Evolutionary conservation across 53 echinoderm and acorn worm genomes (phyloP), one percentile per base, ranked within the genome.

Genomic region (Arbacia lixula): DNA sequence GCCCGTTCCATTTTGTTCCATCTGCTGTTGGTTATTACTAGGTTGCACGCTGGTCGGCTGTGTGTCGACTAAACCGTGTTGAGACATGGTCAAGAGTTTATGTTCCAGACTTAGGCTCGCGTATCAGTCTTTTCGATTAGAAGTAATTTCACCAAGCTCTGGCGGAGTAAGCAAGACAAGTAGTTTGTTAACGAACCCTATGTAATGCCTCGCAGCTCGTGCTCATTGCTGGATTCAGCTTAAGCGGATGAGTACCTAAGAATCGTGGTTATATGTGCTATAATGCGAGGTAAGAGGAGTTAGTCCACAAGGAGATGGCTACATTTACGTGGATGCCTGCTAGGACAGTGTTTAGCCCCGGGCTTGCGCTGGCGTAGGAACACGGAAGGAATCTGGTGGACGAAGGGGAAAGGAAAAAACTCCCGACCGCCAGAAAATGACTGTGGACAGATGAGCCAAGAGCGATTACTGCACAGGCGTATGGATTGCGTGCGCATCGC

Each of bases 51-150:
- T 20, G 12, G 34, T 26, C 10, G 77, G 37, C 39, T 77, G 77
- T 11, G 77, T 36, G 37, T 77, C 77, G 36, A 24, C 77, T 39
- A 77, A 57, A 77, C 77, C 77, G 58, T 77, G 77, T 38, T 77
- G 77, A 31, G 77, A 77, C 77, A 77, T 77, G 10, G 10, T 56
- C 5, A 17, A 14, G 6, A 10, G 46, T 46, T 14, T 46, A 10
- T 46, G 8, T 46, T 46, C 46, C n/a, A n/a, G n/a, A n/a, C n/a
- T n/a, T n/a, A n/a, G n/a, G n/a, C n/a, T n/a, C n/a, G n/a, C n/a
- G n/a, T n/a, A n/a, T n/a, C n/a, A n/a, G n/a, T n/a, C n/a, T n/a
- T n/a, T n/a, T n/a, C n/a, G n/a, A n/a, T n/a, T n/a, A n/a, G n/a
- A n/a, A n/a, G n/a, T n/a, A n/a, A n/a, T n/a, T n/a, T n/a, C n/a